Conservation (phyloP, 2,113 vertebrate species). For the Carollia perspicillata region DNA sequence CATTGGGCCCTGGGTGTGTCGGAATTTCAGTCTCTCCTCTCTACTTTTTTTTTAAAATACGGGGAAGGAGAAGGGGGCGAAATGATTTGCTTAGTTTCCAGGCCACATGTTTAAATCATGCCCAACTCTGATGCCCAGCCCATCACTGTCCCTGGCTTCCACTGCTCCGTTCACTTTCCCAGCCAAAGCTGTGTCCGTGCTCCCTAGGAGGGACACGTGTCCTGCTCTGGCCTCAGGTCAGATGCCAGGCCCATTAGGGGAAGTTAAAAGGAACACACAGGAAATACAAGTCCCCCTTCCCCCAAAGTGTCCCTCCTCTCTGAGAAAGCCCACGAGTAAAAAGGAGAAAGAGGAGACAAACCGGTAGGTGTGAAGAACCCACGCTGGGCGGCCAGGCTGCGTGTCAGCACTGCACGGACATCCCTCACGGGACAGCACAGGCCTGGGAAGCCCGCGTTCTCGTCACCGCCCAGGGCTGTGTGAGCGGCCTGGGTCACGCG, state of each 20-base stretch:
- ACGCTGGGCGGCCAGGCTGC: fast-evolving
- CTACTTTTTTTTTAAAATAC: not conserved
- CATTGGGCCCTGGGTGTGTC: not conserved
- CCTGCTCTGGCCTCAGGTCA: not conserved
- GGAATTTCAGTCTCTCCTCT: not conserved
- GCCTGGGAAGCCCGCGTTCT: not conserved
- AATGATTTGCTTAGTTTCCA: not conserved
- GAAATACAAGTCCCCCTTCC: not conserved
- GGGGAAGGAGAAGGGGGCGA: not conserved
- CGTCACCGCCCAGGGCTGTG: not conserved
- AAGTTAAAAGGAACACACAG: not conserved
- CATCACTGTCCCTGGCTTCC: not conserved
- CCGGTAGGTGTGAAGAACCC: fast-evolving
- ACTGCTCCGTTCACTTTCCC: not conserved
- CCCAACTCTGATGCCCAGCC: not conserved
- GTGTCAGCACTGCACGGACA: fast-evolving
- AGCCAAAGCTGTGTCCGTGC: not conserved
- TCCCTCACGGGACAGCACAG: not conserved
- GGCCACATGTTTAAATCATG: not conserved
- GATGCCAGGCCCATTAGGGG: not conserved
- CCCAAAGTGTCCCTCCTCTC: not conserved
- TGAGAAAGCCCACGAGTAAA: not conserved
- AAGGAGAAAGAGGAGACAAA: not conserved
- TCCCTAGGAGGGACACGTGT: not conserved
- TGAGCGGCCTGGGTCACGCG: not conserved